Percentiles rank a stretch among this genome's conserved stretches.
Conservation (phyloP, 2,797 vertebrate species). For the Hylomyscus alleni region DNA sequence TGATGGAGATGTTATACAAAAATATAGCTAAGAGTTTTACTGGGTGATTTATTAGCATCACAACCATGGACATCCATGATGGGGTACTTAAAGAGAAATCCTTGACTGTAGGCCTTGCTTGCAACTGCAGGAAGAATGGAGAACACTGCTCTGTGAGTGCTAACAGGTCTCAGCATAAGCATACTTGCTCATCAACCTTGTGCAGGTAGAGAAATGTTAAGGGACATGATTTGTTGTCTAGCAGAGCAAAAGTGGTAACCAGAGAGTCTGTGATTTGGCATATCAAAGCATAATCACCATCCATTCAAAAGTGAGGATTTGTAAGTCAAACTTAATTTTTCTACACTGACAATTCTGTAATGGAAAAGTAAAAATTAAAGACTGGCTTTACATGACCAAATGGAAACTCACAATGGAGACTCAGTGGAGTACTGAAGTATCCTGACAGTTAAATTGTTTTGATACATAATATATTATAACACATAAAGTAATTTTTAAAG, state of each 20-base stretch:
- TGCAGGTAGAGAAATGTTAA: neutral
- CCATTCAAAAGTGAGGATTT: neutral
- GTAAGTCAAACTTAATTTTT: neutral
- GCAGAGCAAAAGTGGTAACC: neutral
- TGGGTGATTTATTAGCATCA: neutral
- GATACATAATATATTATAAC: fast-evolving
- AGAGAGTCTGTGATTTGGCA: neutral
- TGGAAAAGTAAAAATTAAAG: neutral
- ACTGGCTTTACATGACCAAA: neutral
- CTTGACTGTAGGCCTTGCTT: neutral
- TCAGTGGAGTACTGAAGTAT: neutral
- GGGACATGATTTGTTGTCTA: neutral
- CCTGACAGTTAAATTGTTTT: too few relatives aligned
- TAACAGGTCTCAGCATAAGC: neutral
- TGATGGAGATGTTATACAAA: neutral
- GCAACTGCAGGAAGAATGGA: neutral
- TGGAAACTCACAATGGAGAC: neutral
- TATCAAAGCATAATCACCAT: neutral
- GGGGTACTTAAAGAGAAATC: too few relatives aligned
- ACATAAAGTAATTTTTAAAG: neutral
- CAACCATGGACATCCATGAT: too few relatives aligned
- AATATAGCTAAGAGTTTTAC: neutral
- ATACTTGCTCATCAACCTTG: neutral
- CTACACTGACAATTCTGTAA: neutral
- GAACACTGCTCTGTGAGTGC: neutral